Conservation (phyloP, 2,113 vertebrate genomes). For the Callionymus lyra region DNA sequence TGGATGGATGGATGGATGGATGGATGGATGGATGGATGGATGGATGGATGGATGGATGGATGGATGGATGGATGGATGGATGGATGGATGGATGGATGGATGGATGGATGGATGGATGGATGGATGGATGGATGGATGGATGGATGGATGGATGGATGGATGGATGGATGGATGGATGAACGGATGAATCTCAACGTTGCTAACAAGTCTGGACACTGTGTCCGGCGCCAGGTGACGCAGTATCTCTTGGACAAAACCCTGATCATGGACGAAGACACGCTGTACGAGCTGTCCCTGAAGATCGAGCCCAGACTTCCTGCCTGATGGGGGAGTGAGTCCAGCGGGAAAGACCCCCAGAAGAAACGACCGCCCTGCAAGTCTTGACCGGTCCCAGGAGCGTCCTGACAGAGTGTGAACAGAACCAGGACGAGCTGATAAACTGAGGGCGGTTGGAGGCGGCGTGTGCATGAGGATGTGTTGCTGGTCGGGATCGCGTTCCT, state of each 20-base stretch:
- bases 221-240: slow-evolving; percentile 78
- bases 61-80: too few species aligned
- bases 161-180: not conserved
- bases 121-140: too few species aligned
- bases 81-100: too few species aligned
- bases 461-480: not conserved
- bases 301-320: slow-evolving; percentile 94
- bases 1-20: too few species aligned
- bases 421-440: too few species aligned
- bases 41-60: too few species aligned
- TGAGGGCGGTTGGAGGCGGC: not conserved
- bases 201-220: too few species aligned
- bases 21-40: too few species aligned
- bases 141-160: too few species aligned
- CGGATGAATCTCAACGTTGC: not conserved
- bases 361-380: slow-evolving; percentile 28
- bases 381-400: slow-evolving; percentile 7
- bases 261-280: slow-evolving; percentile 93
- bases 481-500: not conserved
- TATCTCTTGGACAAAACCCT: slow-evolving; percentile 91
- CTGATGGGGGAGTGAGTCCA: slow-evolving; percentile 63
- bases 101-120: too few species aligned
- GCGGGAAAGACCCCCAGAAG: slow-evolving; percentile 29
- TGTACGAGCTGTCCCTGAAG: slow-evolving; percentile 93
- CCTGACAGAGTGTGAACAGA: too few species aligned